These are phyloP conservation scores for Paramormyrops kingsleyae DNA, from an alignment of 2,113 vertebrate genomes.

Conservation along the genomic window DNA sequence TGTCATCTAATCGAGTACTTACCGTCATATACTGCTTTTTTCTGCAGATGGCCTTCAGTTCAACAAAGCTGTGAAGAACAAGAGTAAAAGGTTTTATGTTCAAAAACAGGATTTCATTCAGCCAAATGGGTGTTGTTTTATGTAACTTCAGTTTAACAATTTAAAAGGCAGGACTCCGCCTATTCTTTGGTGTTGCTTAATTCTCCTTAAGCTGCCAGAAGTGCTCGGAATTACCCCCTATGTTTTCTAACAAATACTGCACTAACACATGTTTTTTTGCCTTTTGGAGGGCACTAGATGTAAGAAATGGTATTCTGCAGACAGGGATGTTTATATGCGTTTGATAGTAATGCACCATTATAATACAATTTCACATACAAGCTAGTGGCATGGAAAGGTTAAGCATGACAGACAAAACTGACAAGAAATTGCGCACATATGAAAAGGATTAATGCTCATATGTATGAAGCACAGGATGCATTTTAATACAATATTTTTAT, in stretches of 20 bases:
- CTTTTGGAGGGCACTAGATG: not conserved
- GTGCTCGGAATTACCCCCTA: not conserved
- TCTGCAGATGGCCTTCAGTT: not conserved
- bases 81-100: not conserved
- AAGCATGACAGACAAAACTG: too few relatives aligned
- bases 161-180: not conserved
- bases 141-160: not conserved
- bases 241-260: not conserved
- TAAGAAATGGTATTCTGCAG: not conserved
- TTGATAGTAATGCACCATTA: not conserved
- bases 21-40: not conserved
- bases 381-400: too few relatives aligned
- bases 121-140: not conserved
- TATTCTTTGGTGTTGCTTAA: not conserved
- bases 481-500: too few relatives aligned
- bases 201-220: not conserved
- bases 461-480: too few relatives aligned
- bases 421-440: too few relatives aligned
- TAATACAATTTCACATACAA: too few relatives aligned
- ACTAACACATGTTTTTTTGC: not conserved
- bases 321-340: not conserved
- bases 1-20: not conserved
- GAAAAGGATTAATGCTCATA: too few relatives aligned
- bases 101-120: not conserved
- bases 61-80: not conserved